Conservation (phyloP, 2,888 invertebrate genomes). For the Polylopha cassiicola region DNA sequence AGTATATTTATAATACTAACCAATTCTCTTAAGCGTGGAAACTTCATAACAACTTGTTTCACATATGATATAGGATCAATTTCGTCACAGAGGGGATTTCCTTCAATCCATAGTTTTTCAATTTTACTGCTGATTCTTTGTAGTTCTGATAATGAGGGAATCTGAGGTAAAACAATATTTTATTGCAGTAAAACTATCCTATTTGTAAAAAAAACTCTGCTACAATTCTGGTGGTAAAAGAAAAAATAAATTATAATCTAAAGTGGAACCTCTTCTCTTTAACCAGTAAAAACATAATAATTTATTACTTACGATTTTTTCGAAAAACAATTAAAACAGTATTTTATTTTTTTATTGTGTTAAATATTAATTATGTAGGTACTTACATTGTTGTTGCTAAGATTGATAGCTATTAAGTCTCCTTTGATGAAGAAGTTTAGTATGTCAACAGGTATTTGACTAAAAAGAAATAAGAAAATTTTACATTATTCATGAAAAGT, state of each 20-base stretch:
- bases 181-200: too few relatives aligned
- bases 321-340: too few relatives aligned
- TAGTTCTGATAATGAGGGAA: conserved; percentile 47
- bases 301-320: too few relatives aligned
- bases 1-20: conserved; percentile 35
- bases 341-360: too few relatives aligned
- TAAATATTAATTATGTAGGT: too few relatives aligned
- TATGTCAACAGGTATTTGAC: conserved; percentile 57
- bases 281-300: too few relatives aligned
- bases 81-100: conserved; percentile 61
- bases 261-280: too few relatives aligned
- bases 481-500: background rate
- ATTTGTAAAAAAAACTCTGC: too few relatives aligned
- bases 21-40: conserved; percentile 58
- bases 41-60: conserved; percentile 50
- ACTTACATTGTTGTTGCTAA: conserved; percentile 65
- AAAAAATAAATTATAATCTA: too few relatives aligned
- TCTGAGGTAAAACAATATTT: conserved; percentile 36
- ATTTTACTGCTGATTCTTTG: conserved; percentile 61
- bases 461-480: conserved; percentile 36
- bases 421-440: conserved; percentile 68
- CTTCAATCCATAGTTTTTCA: conserved; percentile 65
- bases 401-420: conserved; percentile 51
- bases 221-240: too few relatives aligned
- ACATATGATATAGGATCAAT: conserved; percentile 48